Percentiles rank a stretch among this genome's conserved stretches.
These are phyloP conservation scores for Dryobota labecula DNA, from an alignment of 2,888 invertebrate species.

Conservation along the genomic window DNA sequence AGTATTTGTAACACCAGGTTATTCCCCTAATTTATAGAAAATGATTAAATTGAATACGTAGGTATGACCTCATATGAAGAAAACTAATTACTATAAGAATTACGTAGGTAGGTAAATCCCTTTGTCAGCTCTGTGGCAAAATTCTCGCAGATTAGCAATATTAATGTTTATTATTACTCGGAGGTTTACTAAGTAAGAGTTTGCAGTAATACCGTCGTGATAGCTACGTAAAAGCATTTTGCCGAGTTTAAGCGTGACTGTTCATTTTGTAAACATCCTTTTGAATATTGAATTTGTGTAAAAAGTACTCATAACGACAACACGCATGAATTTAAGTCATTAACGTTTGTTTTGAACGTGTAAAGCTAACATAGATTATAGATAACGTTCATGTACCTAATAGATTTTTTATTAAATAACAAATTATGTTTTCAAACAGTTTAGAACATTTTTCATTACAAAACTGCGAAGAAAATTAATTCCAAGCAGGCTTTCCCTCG, in stretches of 20 bases:
- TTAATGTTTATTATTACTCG: slow-evolving; percentile 62
- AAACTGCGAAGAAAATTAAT: slow-evolving; percentile 72
- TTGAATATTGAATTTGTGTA: slow-evolving; percentile 41
- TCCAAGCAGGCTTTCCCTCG: slow-evolving; percentile 66
- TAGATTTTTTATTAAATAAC: slow-evolving; percentile 12
- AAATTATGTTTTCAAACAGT: slow-evolving; percentile 43
- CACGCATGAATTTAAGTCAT: slow-evolving; percentile 20
- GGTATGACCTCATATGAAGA: slow-evolving; percentile 15
- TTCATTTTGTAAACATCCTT: slow-evolving; percentile 39
- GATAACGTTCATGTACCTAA: slow-evolving; percentile 4
- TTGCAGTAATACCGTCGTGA: slow-evolving; percentile 55
- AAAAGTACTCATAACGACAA: slow-evolving; percentile 29
- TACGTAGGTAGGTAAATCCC: slow-evolving; percentile 34
- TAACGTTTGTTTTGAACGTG: slow-evolving; percentile 22
- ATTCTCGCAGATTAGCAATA: slow-evolving; percentile 48
- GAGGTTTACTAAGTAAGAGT: slow-evolving; percentile 51
- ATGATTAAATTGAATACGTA: slow-evolving; percentile 1
- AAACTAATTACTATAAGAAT: slow-evolving; percentile 36
- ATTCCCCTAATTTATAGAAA: background rate
- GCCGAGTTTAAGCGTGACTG: slow-evolving; percentile 44
- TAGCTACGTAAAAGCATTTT: slow-evolving; percentile 47
- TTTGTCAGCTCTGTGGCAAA: slow-evolving; percentile 47
- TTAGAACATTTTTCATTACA: slow-evolving; percentile 66
- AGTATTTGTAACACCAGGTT: slow-evolving; percentile 3
- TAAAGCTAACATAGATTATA: slow-evolving; percentile 16